These are phyloP conservation scores for Brevipalpus yothersi DNA, from an alignment of 1,140 invertebrate genomes.

Conservation along the genomic window DNA sequence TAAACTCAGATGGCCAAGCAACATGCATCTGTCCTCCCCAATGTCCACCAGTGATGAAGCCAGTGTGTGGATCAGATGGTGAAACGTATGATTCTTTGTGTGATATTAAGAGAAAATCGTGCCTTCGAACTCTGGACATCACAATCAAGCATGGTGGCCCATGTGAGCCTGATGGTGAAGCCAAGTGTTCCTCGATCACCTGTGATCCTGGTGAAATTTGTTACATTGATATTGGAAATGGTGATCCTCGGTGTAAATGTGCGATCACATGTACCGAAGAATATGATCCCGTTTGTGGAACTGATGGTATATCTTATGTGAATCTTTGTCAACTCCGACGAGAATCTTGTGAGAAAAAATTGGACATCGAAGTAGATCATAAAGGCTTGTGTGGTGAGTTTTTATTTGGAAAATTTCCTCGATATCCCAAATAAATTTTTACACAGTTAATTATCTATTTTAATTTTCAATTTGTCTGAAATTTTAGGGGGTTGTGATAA, in stretches of 20 bases:
- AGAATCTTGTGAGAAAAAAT: constrained; percentile 45
- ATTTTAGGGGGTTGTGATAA: constrained; percentile 52
- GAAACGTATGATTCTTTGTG: constrained; percentile 41
- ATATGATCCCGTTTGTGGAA: constrained; percentile 56
- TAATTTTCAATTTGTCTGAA: constrained; percentile 46
- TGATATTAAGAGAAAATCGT: constrained; percentile 37
- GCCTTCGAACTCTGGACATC: constrained; percentile 36
- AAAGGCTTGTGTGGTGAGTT: constrained; percentile 61
- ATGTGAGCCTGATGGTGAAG: constrained; percentile 30
- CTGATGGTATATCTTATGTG: constrained; percentile 59
- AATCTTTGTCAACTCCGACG: constrained; percentile 57
- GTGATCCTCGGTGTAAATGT: constrained; percentile 50
- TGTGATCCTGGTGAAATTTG: constrained; percentile 54
- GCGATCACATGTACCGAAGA: constrained; percentile 46
- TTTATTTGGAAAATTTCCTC: constrained; percentile 29
- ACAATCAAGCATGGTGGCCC: constrained; percentile 45
- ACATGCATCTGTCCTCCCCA: constrained; percentile 43
- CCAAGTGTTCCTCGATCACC: constrained; percentile 35
- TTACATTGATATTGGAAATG: constrained; percentile 30
- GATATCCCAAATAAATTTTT: constrained; percentile 63
- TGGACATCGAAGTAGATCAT: constrained; percentile 46
- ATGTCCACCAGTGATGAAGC: constrained; percentile 50
- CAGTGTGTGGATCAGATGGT: constrained; percentile 35
- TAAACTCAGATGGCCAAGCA: constrained; percentile 54
- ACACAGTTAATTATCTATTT: constrained; percentile 43